phyloP scores from a whole-genome alignment of 2,888 invertebrate genomes.

The Acanthosepion lycidas region DNA sequence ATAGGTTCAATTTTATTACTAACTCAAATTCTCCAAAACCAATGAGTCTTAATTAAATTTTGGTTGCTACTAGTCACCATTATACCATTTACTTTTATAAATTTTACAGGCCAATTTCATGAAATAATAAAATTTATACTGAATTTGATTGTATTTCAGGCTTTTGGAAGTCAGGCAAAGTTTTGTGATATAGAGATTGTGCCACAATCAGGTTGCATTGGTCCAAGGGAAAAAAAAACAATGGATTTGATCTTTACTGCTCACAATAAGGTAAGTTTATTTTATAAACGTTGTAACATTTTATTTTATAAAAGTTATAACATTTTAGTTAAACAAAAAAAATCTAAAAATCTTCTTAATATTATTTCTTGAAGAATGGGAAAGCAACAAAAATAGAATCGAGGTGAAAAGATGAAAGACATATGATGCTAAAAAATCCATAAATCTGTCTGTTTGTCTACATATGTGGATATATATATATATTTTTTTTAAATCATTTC shows the following conservation, averaged over 20 bases:
- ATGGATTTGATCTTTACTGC: slow-evolving; percentile 64
- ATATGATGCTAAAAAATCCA: not conserved
- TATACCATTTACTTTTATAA: not conserved
- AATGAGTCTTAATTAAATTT: no score
- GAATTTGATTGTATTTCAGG: slow-evolving; percentile 53
- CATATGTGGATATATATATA: not conserved
- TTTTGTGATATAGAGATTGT: slow-evolving; percentile 65
- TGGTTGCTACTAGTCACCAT: no score
- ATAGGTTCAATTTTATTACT: not conserved
- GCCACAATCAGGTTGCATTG: slow-evolving; percentile 59
- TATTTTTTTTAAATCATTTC: not conserved
- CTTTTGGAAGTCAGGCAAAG: slow-evolving; percentile 60
- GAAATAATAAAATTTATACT: not conserved
- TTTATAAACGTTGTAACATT: no score
- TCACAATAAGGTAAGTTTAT: slow-evolving; percentile 58
- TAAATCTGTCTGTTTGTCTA: not conserved
- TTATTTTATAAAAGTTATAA: no score
- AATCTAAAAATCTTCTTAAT: not conserved
- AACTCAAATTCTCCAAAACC: no score
- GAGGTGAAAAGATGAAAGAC: not conserved
- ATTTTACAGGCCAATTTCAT: not conserved
- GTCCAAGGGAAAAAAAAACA: slow-evolving; percentile 61
- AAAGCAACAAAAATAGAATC: not conserved
- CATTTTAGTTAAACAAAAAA: not conserved
- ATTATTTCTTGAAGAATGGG: not conserved